Evolutionary conservation across 2,888 invertebrate genomes (phyloP).

Genomic region (Ophraella communa): DNA sequence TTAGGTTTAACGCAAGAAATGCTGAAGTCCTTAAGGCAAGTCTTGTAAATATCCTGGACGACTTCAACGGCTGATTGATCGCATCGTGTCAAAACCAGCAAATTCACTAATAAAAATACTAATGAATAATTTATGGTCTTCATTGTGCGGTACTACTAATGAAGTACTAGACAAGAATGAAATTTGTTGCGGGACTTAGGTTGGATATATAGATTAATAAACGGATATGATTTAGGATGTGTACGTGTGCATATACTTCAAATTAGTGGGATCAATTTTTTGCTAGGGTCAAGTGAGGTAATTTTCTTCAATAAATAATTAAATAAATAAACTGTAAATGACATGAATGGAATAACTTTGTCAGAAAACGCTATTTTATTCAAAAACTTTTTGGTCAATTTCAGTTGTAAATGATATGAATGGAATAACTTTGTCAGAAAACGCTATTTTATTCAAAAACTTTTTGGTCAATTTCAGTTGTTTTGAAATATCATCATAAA

Average conservation of each 20-base stretch:
- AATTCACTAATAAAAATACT: conserved; percentile 6
- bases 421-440: too few relatives aligned
- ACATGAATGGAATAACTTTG: too few relatives aligned
- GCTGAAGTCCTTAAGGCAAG: conserved; percentile 73
- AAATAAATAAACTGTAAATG: too few relatives aligned
- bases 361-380: too few relatives aligned
- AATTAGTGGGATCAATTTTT: conserved; percentile 52
- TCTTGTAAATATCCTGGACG: conserved; percentile 70
- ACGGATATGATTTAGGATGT: conserved; percentile 27
- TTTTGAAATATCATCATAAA: too few relatives aligned
- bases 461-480: too few relatives aligned
- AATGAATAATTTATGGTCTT: conserved; percentile 9
- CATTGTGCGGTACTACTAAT: conserved; percentile 26
- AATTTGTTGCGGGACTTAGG: conserved; percentile 6
- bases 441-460: too few relatives aligned
- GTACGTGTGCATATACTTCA: conserved; percentile 21
- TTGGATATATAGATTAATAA: conserved; percentile 33
- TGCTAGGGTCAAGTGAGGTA: not conserved
- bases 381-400: too few relatives aligned
- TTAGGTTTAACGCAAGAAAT: conserved; percentile 79
- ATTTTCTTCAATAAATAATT: not conserved
- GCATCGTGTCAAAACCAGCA: conserved; percentile 37
- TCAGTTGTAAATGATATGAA: too few relatives aligned
- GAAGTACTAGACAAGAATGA: conserved; percentile 29
- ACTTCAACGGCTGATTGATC: conserved; percentile 67